These are phyloP conservation scores for Stictonetta naevosa DNA, from an alignment of 2,113 vertebrate genomes.

Conservation along the genomic window DNA sequence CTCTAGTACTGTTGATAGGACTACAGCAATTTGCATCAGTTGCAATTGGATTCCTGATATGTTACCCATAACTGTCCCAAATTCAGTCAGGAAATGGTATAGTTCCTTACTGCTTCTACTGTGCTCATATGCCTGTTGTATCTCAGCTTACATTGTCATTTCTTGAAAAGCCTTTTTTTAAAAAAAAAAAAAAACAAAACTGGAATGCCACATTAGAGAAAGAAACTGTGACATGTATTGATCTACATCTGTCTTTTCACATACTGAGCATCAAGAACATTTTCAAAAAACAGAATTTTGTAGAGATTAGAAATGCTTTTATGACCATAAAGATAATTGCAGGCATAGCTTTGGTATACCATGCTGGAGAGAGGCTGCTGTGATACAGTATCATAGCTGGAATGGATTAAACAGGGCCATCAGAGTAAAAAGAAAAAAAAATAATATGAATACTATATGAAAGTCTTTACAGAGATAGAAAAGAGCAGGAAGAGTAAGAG, in stretches of 20 bases:
- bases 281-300: neutral
- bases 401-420: neutral
- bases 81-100: neutral
- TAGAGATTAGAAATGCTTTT: slow-evolving; percentile 16
- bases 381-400: neutral
- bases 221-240: neutral
- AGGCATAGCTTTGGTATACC: neutral
- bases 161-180: neutral
- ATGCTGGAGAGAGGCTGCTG: neutral
- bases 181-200: neutral
- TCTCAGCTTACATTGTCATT: neutral
- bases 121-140: neutral
- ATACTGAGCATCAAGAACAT: neutral
- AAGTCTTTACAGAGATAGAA: slow-evolving; percentile 14
- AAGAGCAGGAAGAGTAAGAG: neutral
- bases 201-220: neutral
- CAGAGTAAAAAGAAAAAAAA: neutral
- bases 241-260: neutral
- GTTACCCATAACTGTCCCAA: neutral
- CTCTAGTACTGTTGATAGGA: neutral
- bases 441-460: neutral
- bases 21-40: neutral
- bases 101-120: neutral
- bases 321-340: neutral
- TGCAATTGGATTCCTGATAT: neutral